Base-by-base conservation (phyloP, 2,113 vertebrate genomes). In the Hydropotes inermis region DNA sequence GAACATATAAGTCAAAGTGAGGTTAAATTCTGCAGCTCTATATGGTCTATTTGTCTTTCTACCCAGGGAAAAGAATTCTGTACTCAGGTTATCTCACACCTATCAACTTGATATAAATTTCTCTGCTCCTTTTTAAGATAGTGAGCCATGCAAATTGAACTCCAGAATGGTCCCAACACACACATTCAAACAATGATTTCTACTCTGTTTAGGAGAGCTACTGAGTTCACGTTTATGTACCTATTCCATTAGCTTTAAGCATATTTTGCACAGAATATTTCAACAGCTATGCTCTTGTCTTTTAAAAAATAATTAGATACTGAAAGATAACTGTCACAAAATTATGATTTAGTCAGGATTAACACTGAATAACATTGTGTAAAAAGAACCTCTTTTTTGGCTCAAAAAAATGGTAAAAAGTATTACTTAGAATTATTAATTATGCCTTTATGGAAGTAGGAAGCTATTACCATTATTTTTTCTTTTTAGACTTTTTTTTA, bases 31-130 rank as follows among this genome's bases (percentile, higher is more conserved):
- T 91, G 19, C 14, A 96, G 50, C 95, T 96, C 91, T 98, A 89
- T 92, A 81, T 94, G 78, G 93, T 95, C 54, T 98, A 78, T 89
- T 94, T 97, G 78, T 95, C 90, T 93, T 96, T 91, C 86, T 86
- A 78, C 78, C 28, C 86, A 81, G 45, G 91, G 83, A 64, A 50
- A 91, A 92, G 83, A 90, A 89, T 95, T 94, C 43, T 96, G 96
- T 83, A 14, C 50, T 94, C 28, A 23, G 30, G 84, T 97, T 57
- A 57, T 96, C 61, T 94, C 88, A 79, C 54, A 87, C 78, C 92
- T 82, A 58, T 16, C 50, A 86, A 89, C 84, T 88, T 78, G 50
- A 60, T 96, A 93, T 54, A 89, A 61, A 64, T 60, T 81, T 84
- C 85, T 57, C 93, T 91, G 39, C 78, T 81, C 27, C 55, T 96